These are phyloP conservation scores for Trachelus iudaicus DNA, from an alignment of 2,888 invertebrate species.

Conservation along the genomic window DNA sequence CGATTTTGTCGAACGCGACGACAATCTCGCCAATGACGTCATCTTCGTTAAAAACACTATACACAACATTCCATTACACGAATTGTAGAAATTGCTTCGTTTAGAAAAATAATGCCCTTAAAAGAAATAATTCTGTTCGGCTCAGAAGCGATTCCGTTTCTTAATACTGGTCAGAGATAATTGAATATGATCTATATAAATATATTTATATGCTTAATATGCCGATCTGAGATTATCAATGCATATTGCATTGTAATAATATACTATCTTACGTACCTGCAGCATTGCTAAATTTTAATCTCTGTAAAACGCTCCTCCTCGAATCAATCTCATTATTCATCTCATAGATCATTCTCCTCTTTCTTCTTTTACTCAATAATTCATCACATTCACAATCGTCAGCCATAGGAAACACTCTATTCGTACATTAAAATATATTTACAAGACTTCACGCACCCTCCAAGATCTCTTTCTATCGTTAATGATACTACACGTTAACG, in stretches of 20 bases:
- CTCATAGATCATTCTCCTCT: not conserved
- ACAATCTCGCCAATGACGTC: conserved; percentile 67
- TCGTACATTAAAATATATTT: conserved; percentile 37
- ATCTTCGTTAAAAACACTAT: conserved; percentile 64
- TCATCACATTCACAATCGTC: conserved; percentile 10
- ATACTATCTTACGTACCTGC: not conserved
- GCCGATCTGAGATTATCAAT: not conserved
- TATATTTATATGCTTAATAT: too few relatives aligned
- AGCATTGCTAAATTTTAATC: not conserved
- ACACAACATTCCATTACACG: not conserved
- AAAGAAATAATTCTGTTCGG: not conserved
- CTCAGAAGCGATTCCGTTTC: too few relatives aligned
- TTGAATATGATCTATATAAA: too few relatives aligned
- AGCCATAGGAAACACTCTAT: conserved; percentile 30
- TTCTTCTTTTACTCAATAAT: not conserved
- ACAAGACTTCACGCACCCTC: conserved; percentile 23
- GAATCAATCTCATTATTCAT: not conserved
- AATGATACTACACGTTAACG: not conserved
- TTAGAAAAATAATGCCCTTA: not conserved
- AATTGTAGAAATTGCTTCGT: not conserved
- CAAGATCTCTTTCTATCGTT: not conserved
- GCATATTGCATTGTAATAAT: not conserved
- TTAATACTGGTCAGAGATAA: too few relatives aligned
- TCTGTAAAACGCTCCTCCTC: not conserved
- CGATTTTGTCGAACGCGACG: conserved; percentile 59